Base-by-base conservation (phyloP, 2,888 invertebrate species). In the Gastracanthus pulcherrimus region DNA sequence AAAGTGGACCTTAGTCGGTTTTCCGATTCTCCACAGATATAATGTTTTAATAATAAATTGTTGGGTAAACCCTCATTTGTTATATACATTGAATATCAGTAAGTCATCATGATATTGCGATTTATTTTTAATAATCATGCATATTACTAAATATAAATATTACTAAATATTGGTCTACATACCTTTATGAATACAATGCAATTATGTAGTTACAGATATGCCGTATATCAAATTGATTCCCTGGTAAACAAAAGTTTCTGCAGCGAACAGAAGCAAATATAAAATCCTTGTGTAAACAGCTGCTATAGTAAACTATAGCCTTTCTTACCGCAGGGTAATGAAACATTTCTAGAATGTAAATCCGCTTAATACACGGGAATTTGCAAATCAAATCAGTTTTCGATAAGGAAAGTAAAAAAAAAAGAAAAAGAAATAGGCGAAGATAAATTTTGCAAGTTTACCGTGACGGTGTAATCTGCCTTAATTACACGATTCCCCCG, bases 331-430 rank as follows among this genome's bases (percentile, higher is more conserved):
- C 16, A 16, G 51, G 58, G 3, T 45, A 66, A 67, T 64, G 75
- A 64, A 69, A 76, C 69, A n/a, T 38, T 58, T 69, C 34, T 41
- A 58, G n/a, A 38, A 77, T 62, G 69, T 34, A 71, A 71, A 78
- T 71, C 66, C 62, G 16, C 70, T 70, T 70, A 55, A 78, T 51
- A 66, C 62, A 6, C 45, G 23, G 45, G 70, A 36, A 71, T 78
- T 78, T 71, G 78, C 72, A 78, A 78, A 72, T 78, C 64, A 78
- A 78, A 78, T 78, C 70, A 71, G 62, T 19, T 16, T 31, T 66
- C 71, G 77, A 77, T 77, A 77, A 77, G 67, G 11, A 16, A 19
- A 13, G 11, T 5, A 48, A 66, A 58, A 29, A 62, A 19, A 38
- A 34, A 71, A 64, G 29, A 48, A 64, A 34, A 71, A 64, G 29